phyloP scores from a whole-genome alignment of 2,113 vertebrate species.

The Sylvietta virens region DNA sequence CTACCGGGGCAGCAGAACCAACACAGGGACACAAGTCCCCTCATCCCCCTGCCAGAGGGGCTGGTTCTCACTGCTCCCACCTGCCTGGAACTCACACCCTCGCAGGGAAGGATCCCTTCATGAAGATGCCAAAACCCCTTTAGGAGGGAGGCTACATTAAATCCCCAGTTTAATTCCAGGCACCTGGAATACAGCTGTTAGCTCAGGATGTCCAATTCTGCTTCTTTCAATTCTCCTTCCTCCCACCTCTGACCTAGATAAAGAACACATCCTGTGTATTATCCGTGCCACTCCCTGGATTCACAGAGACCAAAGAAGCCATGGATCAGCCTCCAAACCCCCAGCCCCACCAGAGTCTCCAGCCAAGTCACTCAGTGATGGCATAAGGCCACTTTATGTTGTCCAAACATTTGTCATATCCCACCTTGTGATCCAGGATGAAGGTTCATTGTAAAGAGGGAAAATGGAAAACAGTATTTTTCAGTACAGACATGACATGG shows the following conservation, averaged over 20 bases:
- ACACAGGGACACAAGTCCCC: accelerated
- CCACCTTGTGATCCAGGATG: background rate
- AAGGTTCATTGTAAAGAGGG: background rate
- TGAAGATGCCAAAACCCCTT: background rate
- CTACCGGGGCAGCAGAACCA: accelerated
- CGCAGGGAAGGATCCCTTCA: background rate
- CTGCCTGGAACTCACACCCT: background rate
- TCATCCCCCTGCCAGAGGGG: background rate
- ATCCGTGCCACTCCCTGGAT: background rate
- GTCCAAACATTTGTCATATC: background rate
- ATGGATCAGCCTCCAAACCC: background rate
- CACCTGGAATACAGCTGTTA: background rate
- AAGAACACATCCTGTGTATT: background rate
- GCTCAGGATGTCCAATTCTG: background rate
- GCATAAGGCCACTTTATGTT: background rate
- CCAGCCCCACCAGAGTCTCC: background rate
- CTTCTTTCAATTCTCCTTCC: background rate
- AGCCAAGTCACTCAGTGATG: background rate
- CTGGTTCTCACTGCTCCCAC: background rate
- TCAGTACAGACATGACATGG: background rate
- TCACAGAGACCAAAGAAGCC: background rate
- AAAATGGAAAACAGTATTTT: background rate
- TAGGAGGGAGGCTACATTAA: background rate
- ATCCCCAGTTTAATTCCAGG: background rate
- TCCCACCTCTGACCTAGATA: slow-evolving; percentile 10